These are phyloP conservation scores for Pinna nobilis DNA, from an alignment of 1,140 invertebrate species.

Conservation along the genomic window DNA sequence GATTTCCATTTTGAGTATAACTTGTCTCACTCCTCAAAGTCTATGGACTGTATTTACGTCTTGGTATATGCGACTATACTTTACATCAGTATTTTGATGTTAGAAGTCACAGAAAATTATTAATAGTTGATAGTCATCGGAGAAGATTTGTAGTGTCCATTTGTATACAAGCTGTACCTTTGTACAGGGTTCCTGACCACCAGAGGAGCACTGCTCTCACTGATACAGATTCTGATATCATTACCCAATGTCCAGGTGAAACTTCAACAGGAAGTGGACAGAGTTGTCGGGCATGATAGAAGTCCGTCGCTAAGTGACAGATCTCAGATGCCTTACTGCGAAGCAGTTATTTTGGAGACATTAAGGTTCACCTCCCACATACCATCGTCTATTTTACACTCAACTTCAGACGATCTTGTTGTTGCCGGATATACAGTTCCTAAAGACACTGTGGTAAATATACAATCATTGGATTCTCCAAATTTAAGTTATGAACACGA, in stretches of 20 bases:
- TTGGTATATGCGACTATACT: too few species aligned
- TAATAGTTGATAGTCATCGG: too few species aligned
- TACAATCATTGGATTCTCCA: background rate
- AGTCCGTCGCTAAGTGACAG: background rate
- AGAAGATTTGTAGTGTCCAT: too few species aligned
- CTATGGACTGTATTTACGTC: too few species aligned
- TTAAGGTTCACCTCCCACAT: slow-evolving; percentile 1
- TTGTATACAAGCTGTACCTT: too few species aligned
- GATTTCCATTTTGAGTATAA: too few species aligned
- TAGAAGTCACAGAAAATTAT: too few species aligned
- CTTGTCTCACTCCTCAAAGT: too few species aligned
- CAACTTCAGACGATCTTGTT: background rate
- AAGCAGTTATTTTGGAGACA: background rate
- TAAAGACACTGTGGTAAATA: background rate
- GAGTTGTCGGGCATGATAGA: slow-evolving; percentile 1
- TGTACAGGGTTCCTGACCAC: slow-evolving; percentile 7
- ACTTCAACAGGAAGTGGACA: slow-evolving; percentile 19
- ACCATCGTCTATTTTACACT: slow-evolving; percentile 5
- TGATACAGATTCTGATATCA: slow-evolving; percentile 7
- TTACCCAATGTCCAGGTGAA: background rate
- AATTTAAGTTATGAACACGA: background rate
- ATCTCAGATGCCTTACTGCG: background rate
- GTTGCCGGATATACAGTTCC: background rate
- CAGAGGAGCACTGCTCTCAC: slow-evolving; percentile 3
- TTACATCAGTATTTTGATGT: too few species aligned